Base-by-base conservation (phyloP, 2,888 invertebrate species). In the Ariolimax columbianus region DNA sequence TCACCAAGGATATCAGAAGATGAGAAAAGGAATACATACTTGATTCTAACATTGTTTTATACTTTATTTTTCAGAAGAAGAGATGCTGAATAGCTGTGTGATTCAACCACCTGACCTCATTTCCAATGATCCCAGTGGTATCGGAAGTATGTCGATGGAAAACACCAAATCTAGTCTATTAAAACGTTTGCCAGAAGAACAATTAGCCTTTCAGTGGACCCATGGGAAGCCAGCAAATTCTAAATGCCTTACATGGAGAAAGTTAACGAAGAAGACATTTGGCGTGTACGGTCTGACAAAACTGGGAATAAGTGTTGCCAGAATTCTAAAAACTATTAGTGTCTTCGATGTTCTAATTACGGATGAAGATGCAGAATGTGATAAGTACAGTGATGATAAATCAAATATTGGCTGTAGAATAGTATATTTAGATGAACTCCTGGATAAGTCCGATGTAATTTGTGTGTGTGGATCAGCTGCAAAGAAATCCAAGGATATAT, bases 371-470 rank as follows among this genome's bases (percentile, higher is more conserved):
- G 93, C 86, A 17, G 84, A 75, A 6, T 26, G 33, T 70, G 70
- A 82, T 90, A 96, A 88, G 93, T 91, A 88, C 59, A 89, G 95
- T 92, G 95, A 96, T 0, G 96, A 95, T 3, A 97, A 97, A 0
- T 47, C 33, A 30, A 63, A 36, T 26, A 30, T 47, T 92, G 78
- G 77, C 11, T 78, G 72, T 55, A 43, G 95, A 86, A 96, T 95
- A 93, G 97, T 96, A 0, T 92, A 94, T 33, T 96, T 98, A 86
- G 96, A 97, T 59, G 95, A 96, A 85, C 94, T 99, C 79, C 92
- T 98, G 1, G 89, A 90, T 17, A 93, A 96, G 90, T 97, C 97
- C 85, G 98, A 99, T 94, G 97, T 98, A 93, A 95, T 99, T 0
- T 96, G 98, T 80, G 96, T 96, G 17, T 96, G 97, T 88, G 96